These are phyloP conservation scores for Tiliqua scincoides DNA, from an alignment of 2,113 vertebrate species.

Conservation along the genomic window DNA sequence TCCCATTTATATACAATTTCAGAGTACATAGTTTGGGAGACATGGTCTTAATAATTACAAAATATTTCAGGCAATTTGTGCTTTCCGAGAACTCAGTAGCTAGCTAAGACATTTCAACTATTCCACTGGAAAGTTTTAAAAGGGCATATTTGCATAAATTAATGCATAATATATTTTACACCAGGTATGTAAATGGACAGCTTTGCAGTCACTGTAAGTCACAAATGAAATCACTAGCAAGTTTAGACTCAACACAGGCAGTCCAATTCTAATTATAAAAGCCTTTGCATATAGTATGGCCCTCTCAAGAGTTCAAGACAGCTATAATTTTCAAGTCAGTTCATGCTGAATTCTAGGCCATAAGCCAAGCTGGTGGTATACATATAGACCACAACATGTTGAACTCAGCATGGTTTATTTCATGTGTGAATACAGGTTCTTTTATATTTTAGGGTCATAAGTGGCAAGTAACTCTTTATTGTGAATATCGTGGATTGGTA, in stretches of 20 bases:
- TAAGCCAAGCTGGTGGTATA: not conserved
- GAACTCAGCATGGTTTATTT: not conserved
- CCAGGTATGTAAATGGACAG: not conserved
- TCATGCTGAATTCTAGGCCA: not conserved
- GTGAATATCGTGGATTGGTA: slow-evolving; percentile 33
- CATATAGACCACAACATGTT: slow-evolving; percentile 48
- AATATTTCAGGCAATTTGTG: not conserved
- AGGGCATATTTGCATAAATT: not conserved
- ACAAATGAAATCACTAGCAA: slow-evolving; percentile 13
- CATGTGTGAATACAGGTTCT: not conserved
- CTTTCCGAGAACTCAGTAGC: not conserved
- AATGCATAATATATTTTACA: not conserved
- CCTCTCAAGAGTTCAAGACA: not conserved
- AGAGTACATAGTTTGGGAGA: not conserved
- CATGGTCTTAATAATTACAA: slow-evolving; percentile 5
- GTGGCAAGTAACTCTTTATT: slow-evolving; percentile 39
- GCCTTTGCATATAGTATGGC: not conserved
- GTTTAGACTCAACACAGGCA: not conserved
- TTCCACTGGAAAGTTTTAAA: not conserved
- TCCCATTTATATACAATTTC: no score
- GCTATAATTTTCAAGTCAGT: not conserved
- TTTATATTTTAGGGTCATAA: slow-evolving; percentile 34
- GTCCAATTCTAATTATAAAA: not conserved
- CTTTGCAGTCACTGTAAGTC: slow-evolving; percentile 26
- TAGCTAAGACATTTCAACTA: not conserved